A percentile compares a stretch with the other conserved stretches of the same genome.
Conservation (phyloP, 2,797 vertebrate species). For the Gymnothorax reevesii region DNA sequence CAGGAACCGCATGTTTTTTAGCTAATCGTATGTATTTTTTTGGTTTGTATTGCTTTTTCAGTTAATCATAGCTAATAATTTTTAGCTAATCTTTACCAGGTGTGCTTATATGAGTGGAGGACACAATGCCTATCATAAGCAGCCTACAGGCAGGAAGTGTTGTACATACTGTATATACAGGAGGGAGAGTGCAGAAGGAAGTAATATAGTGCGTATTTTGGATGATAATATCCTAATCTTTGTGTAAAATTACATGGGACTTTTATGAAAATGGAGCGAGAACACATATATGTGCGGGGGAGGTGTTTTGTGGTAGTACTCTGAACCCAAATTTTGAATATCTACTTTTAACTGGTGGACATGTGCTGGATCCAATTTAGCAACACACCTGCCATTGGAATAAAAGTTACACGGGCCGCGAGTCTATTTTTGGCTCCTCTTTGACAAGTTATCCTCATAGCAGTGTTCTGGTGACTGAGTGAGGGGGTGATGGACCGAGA, state of each 20-base stretch:
- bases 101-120: no score
- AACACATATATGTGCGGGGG: neutral
- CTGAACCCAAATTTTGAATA: constrained; percentile 73
- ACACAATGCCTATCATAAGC: no score
- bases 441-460: constrained; percentile 83
- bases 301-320: constrained; percentile 30
- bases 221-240: neutral
- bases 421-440: constrained; percentile 91
- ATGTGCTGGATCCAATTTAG: constrained; percentile 85
- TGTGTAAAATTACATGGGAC: neutral
- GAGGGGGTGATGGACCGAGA: constrained; percentile 43
- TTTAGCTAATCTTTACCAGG: no score
- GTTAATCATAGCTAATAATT: no score
- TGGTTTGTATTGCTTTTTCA: no score
- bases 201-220: neutral
- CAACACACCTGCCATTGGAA: constrained; percentile 89
- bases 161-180: neutral
- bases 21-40: no score
- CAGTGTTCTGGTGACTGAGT: constrained; percentile 68
- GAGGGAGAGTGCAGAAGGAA: no score
- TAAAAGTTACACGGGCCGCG: constrained; percentile 83
- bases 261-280: neutral
- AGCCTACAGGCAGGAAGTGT: neutral
- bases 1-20: no score
- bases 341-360: constrained; percentile 78